Evolutionary conservation across 2,888 invertebrate genomes (phyloP).

Genomic region (Dolichopus griseipennis): DNA sequence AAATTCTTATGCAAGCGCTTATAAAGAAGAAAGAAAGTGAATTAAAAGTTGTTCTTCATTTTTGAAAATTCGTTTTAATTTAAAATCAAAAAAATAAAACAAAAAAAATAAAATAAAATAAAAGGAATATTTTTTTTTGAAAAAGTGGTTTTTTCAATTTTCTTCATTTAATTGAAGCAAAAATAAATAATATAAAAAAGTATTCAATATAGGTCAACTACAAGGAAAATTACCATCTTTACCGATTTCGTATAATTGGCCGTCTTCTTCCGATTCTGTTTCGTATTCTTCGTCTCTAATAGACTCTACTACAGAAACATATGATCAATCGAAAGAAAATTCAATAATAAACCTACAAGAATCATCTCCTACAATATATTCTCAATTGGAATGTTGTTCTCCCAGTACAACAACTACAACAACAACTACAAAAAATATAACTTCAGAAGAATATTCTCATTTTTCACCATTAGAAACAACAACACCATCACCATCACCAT

Average conservation of each 20-base stretch:
- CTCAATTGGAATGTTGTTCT: background rate
- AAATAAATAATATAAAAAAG: background rate
- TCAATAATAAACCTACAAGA: background rate
- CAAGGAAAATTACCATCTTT: conserved; percentile 14
- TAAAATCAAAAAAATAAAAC: background rate
- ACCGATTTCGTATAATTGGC: background rate
- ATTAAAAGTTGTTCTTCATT: background rate
- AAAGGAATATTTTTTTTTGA: background rate
- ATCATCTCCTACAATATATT: background rate
- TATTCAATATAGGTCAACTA: conserved; percentile 22
- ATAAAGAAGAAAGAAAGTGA: background rate
- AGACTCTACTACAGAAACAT: background rate
- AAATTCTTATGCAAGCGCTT: background rate
- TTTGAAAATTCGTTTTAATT: background rate
- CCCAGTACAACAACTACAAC: background rate
- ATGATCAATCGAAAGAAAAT: background rate
- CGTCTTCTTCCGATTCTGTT: background rate
- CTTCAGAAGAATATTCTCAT: background rate
- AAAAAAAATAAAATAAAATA: conserved; percentile 7
- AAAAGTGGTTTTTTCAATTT: background rate
- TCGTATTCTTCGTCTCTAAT: background rate
- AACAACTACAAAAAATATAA: background rate
- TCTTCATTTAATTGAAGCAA: background rate
- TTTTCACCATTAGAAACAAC: background rate
- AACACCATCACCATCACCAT: background rate